Conservation (phyloP, 2,113 vertebrate species). For the Elachura formosa region DNA sequence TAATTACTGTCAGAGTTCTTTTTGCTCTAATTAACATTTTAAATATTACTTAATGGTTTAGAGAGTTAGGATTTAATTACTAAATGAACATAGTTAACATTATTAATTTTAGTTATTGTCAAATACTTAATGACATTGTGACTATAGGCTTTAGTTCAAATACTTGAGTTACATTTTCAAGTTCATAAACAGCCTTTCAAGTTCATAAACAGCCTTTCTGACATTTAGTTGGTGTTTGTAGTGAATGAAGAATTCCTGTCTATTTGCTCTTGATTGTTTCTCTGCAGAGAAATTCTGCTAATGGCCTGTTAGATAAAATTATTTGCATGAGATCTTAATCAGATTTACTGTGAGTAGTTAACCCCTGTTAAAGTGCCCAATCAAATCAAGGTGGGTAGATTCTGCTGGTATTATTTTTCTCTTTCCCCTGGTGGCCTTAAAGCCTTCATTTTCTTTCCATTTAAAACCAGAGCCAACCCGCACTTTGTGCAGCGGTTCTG, state of each 20-base stretch:
- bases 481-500: fast-evolving
- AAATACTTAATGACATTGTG: neutral
- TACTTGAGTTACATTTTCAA: neutral
- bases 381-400: neutral
- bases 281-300: neutral
- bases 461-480: neutral
- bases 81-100: neutral
- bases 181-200: neutral
- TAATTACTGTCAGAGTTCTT: neutral
- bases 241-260: neutral
- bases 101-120: neutral
- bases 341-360: neutral
- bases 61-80: neutral
- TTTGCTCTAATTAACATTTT: neutral
- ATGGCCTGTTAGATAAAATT: neutral
- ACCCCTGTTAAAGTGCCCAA: neutral
- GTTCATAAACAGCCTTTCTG: neutral
- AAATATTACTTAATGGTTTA: neutral
- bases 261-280: neutral
- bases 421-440: neutral
- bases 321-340: neutral
- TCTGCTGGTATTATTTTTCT: neutral
- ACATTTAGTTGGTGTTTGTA: neutral
- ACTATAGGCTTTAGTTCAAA: neutral
- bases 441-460: neutral